These are phyloP conservation scores for Clarias batrachus DNA, from an alignment of 2,113 vertebrate species.

Conservation along the genomic window DNA sequence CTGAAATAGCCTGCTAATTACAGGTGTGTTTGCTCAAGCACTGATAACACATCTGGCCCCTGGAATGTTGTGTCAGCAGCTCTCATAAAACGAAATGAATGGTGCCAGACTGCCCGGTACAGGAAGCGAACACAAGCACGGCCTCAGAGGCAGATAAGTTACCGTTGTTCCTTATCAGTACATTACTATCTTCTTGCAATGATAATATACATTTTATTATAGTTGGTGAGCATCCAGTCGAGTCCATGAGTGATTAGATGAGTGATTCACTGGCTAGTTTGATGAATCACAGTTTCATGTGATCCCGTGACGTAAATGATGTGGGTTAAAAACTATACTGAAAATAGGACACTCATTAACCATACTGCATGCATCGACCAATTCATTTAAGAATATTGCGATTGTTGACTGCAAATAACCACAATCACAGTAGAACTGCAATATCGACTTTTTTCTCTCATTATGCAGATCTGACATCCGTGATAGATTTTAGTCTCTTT, in stretches of 20 bases:
- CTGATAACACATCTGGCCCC: conserved; percentile 42
- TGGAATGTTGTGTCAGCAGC: conserved; percentile 48
- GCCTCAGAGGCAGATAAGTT: neutral
- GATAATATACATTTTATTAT: conserved; percentile 7
- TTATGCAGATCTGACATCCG: neutral
- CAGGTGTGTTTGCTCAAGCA: conserved; percentile 50
- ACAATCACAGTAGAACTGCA: neutral
- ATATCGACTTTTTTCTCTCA: neutral
- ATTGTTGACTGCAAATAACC: neutral
- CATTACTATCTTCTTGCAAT: neutral
- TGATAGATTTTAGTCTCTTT: neutral
- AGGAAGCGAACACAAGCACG: neutral
- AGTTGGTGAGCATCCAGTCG: neutral
- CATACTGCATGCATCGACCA: neutral
- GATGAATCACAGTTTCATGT: neutral
- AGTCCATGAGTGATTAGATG: neutral
- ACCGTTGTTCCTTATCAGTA: neutral
- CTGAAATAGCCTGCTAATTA: conserved; percentile 50
- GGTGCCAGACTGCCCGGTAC: conserved; percentile 34
- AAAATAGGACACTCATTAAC: neutral
- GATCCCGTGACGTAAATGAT: neutral
- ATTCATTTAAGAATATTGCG: neutral
- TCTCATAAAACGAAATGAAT: conserved; percentile 39
- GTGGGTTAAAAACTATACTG: neutral
- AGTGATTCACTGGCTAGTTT: neutral